Base-by-base conservation (phyloP, 1,140 invertebrate species). In the Leptopilina boulardi region DNA sequence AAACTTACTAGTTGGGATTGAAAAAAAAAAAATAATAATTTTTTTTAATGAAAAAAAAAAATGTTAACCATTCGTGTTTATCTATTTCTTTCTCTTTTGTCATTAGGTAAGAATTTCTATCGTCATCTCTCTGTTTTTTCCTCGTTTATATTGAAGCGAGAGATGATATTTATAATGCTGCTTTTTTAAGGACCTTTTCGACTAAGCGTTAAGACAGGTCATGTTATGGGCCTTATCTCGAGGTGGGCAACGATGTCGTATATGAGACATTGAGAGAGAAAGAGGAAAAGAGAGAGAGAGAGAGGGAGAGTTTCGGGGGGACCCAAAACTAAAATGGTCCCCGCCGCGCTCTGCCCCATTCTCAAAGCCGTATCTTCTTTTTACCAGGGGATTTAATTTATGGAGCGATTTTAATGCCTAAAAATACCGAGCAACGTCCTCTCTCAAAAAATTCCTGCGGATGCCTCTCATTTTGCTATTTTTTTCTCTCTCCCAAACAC, bases 381-480 rank as follows among this genome's bases (percentile, higher is more conserved):
- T 88, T 87, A 38, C 34, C n/a, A n/a, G 85, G 83, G 83, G 85
- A 84, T 87, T 88, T 88, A 88, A 88, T 88, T 87, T 88, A 88
- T 88, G 85, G 84, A 84, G 84, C 86, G 87, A 88, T 88, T 88
- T 88, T 87, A 87, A 87, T 87, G 83, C 83, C 86, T 86, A 88
- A 88, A 88, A 88, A 88, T 88, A 88, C 86, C 84, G 79, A 76
- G 80, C 86, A 82, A 77, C 82, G 78, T 84, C 80, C 75, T 42
- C 77, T 85, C 82, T 82, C 34, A 4, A 38, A 80, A 86, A 80
- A 88, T 87, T 87, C 85, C 85, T 82, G 78, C 75, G 74, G 51
- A 71, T 71, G 30, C 26, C 44, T 18, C 73, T 47, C 71, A 54
- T 73, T 75, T 21, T 54, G 72, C 66, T 77, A 51, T 42, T 26